phyloP scores from a whole-genome alignment of 2,888 invertebrate species.

The Drosophila recens region DNA sequence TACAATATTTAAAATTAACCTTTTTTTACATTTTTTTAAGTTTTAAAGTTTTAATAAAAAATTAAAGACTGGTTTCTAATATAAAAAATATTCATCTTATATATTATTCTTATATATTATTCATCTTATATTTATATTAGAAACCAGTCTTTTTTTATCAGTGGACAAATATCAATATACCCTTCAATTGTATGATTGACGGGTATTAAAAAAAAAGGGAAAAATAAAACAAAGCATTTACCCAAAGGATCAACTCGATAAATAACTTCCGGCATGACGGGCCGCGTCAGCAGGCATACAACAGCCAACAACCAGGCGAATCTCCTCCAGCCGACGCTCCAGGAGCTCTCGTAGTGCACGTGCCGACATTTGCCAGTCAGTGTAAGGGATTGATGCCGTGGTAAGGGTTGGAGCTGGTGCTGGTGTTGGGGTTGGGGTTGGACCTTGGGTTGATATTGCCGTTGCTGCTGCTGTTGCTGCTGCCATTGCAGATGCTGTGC shows the following conservation, averaged over 20 bases:
- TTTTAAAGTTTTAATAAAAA: too few relatives aligned
- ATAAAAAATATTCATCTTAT: too few relatives aligned
- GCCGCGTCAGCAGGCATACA: constrained; percentile 79
- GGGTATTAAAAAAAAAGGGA: constrained; percentile 28
- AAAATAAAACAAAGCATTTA: constrained; percentile 76
- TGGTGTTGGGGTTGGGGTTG: constrained; percentile 11
- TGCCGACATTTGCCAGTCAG: constrained; percentile 64
- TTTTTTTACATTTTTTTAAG: too few relatives aligned
- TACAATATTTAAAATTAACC: too few relatives aligned
- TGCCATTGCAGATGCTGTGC: constrained; percentile 61
- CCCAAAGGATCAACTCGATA: constrained; percentile 85
- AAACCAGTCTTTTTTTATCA: background rate
- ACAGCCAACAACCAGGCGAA: constrained; percentile 77
- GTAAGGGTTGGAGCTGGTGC: constrained; percentile 16
- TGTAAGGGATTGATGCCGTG: constrained; percentile 4
- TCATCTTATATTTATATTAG: too few relatives aligned
- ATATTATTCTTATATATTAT: too few relatives aligned
- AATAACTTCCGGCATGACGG: constrained; percentile 84
- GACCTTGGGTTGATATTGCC: constrained; percentile 36
- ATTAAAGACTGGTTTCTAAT: too few relatives aligned
- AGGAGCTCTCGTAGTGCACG: constrained; percentile 61
- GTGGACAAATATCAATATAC: background rate
- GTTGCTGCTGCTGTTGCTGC: constrained; percentile 50
- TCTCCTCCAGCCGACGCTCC: constrained; percentile 58
- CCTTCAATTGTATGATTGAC: background rate